Conservation (phyloP, 2,113 vertebrate species). For the Martes martes region DNA sequence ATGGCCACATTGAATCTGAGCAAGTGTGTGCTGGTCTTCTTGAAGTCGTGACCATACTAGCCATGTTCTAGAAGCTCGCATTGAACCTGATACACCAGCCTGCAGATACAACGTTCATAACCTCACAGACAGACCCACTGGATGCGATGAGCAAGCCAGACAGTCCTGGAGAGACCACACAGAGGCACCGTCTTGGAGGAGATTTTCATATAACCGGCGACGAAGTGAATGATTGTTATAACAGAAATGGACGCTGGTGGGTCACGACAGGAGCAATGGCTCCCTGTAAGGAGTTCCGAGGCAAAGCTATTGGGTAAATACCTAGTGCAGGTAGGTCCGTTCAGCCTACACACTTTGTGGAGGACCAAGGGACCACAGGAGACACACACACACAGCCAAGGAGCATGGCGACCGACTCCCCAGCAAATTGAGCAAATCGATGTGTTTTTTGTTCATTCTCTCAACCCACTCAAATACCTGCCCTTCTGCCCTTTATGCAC, state of each 20-base stretch:
- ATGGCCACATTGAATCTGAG: neutral
- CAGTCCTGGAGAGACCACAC: neutral
- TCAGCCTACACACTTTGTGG: no score
- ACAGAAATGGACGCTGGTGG: neutral
- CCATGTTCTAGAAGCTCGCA: neutral
- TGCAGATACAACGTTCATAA: neutral
- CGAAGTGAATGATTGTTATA: neutral
- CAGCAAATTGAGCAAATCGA: neutral
- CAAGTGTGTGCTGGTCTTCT: neutral
- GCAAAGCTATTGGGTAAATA: neutral
- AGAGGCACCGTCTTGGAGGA: neutral
- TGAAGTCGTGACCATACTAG: neutral
- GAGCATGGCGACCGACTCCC: neutral
- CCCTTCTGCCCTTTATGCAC: neutral
- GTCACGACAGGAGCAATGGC: neutral
- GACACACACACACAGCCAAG: fast-evolving
- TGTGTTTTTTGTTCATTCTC: neutral
- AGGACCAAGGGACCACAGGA: fast-evolving
- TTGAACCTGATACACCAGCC: neutral
- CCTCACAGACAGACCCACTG: neutral
- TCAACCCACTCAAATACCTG: neutral
- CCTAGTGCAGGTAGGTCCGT: neutral
- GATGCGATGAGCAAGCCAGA: neutral
- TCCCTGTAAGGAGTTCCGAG: neutral
- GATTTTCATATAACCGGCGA: neutral